Evolutionary conservation across 2,797 vertebrate genomes (phyloP).

Genomic region (Crocodylus rhombifer): DNA sequence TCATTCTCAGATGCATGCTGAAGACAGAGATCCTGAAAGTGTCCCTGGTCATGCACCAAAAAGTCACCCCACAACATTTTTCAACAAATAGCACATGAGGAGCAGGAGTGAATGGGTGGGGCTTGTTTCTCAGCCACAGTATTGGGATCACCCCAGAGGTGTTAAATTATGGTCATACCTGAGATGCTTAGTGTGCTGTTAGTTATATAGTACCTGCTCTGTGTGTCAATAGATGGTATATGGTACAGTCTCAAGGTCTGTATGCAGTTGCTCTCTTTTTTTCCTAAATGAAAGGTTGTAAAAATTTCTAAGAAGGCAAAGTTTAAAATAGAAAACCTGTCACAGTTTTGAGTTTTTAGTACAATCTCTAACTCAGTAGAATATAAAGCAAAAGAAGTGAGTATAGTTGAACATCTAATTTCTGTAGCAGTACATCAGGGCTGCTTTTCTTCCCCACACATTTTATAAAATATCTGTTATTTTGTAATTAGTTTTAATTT

Average conservation of each 20-base stretch:
- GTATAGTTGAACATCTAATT: neutral
- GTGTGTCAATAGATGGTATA: neutral
- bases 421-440: neutral
- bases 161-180: too few relatives aligned
- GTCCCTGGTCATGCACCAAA: too few relatives aligned
- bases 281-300: neutral
- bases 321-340: neutral
- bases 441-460: neutral
- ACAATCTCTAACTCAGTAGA: neutral
- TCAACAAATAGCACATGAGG: too few relatives aligned
- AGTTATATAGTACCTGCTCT: neutral
- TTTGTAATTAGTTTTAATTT: neutral
- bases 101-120: too few relatives aligned
- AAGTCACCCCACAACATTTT: too few relatives aligned
- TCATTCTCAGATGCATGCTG: too few relatives aligned
- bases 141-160: too few relatives aligned
- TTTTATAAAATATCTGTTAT: neutral
- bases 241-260: neutral
- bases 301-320: neutral
- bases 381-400: neutral
- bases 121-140: too few relatives aligned
- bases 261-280: neutral
- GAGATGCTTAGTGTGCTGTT: neutral
- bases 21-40: too few relatives aligned
- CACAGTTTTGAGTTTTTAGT: neutral